Evolutionary conservation across 2,888 invertebrate species (phyloP).

Genomic region (Catotricha subobsoleta): DNA sequence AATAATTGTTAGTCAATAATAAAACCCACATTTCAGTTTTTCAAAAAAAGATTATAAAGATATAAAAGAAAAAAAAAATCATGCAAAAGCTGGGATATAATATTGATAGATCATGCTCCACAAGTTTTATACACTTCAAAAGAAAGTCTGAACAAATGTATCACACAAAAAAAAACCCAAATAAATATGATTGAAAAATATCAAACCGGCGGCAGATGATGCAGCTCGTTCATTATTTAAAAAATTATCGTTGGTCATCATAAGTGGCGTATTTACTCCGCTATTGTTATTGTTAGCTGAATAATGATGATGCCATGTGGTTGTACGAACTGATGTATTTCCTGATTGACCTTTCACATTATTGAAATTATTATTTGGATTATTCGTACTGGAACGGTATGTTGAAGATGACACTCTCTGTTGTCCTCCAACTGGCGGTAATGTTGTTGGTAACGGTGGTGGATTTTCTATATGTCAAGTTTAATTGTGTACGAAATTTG

Average conservation of each 20-base stretch:
- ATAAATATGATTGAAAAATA: conserved; percentile 1
- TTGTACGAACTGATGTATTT: conserved; percentile 5
- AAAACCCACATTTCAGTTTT: not conserved
- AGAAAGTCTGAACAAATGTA: not conserved
- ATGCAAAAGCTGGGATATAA: not conserved
- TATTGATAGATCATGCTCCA: not conserved
- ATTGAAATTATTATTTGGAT: not conserved
- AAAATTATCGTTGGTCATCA: conserved; percentile 4
- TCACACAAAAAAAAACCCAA: not conserved
- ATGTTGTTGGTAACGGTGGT: conserved; percentile 29
- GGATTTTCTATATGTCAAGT: conserved; percentile 21
- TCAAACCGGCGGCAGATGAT: conserved; percentile 3
- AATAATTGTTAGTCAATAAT: not conserved
- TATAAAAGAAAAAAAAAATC: not conserved
- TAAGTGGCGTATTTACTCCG: not conserved
- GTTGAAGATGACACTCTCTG: conserved; percentile 12
- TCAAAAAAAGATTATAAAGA: too few relatives aligned
- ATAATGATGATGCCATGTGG: conserved; percentile 11
- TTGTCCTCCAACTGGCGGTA: conserved; percentile 24
- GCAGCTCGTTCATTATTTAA: conserved; percentile 7
- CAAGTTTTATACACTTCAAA: not conserved
- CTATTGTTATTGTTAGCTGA: conserved; percentile 6
- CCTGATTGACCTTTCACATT: conserved; percentile 4
- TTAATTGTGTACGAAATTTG: not conserved
- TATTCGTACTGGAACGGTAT: conserved; percentile 5